Base-by-base conservation (phyloP, 2,888 invertebrate species). In the Papilio demoleus region DNA sequence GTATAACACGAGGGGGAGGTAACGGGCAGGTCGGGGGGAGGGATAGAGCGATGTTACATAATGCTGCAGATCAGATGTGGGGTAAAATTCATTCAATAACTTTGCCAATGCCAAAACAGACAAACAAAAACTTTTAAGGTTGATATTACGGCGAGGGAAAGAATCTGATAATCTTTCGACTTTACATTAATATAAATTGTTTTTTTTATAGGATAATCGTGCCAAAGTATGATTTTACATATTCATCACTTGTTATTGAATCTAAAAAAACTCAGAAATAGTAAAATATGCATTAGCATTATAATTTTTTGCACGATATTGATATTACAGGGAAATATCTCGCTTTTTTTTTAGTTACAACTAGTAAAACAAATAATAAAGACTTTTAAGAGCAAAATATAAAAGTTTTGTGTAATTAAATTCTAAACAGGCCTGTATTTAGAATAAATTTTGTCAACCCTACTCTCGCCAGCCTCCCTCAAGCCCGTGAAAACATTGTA, bases 61-160 rank as follows among this genome's bases (percentile, higher is more conserved):
- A 71, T 56, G 61, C 64, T 71, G 71, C 71, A 71, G 71, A 63
- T 71, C 66, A 59, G 71, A 70, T 71, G 71, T 67, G 65, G 67
- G 47, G 69, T 12, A 19, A 58, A n/a, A 42, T 56, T 62, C 58
- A 68, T 68, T 68, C 63, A 68, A 47, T 59, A 63, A 31, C 58
- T 63, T 45, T 36, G 63, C 45, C 63, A 34, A 63, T 45, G 53
- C 56, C 36, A 38, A 5, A 22, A 38, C 5, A 27, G 19, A 27
- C 14, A n/a, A n/a, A 27, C 3, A 14, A n/a, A 5, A 2, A 12
- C n/a, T n/a, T 47, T 24, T 22, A 24, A 14, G 22, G 5, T 24
- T 22, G 22, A 4, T 50, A 24, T 22, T 22, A 22, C 24, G 5
- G 12, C 5, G 24, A 14, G 9, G 24, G 11, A 50, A 45, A 53